These are phyloP conservation scores for Gymnogyps californianus DNA, from an alignment of 2,113 vertebrate genomes.

Conservation along the genomic window DNA sequence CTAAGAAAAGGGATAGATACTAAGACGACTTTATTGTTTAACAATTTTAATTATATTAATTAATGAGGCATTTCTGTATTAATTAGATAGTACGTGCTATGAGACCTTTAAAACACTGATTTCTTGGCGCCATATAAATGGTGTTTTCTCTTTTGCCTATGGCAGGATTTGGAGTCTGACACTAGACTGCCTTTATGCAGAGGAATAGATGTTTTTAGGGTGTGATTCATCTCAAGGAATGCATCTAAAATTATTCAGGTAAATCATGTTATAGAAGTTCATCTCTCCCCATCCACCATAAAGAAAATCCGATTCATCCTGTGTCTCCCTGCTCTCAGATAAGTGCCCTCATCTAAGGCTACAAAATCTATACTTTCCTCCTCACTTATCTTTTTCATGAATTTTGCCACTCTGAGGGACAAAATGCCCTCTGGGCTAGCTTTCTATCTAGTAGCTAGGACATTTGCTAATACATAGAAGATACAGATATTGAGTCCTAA, in stretches of 20 bases:
- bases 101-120: not conserved
- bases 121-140: not conserved
- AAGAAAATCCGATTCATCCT: not conserved
- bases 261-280: not conserved
- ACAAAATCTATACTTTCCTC: not conserved
- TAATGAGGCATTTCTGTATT: not conserved
- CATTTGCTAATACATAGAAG: not conserved
- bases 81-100: not conserved
- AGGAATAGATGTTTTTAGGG: not conserved
- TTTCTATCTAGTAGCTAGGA: not conserved
- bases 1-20: not conserved
- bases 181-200: not conserved
- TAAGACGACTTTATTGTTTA: not conserved
- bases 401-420: not conserved
- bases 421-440: not conserved
- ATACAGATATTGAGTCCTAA: not conserved
- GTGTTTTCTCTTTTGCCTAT: not conserved
- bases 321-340: not conserved
- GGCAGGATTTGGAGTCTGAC: not conserved
- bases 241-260: slow-evolving; percentile 13
- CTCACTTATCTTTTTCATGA: not conserved
- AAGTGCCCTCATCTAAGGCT: not conserved
- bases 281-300: not conserved
- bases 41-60: not conserved
- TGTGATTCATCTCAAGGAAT: not conserved